These are phyloP conservation scores for Torymus aiolomorphi DNA, from an alignment of 2,888 invertebrate species.

Conservation along the genomic window DNA sequence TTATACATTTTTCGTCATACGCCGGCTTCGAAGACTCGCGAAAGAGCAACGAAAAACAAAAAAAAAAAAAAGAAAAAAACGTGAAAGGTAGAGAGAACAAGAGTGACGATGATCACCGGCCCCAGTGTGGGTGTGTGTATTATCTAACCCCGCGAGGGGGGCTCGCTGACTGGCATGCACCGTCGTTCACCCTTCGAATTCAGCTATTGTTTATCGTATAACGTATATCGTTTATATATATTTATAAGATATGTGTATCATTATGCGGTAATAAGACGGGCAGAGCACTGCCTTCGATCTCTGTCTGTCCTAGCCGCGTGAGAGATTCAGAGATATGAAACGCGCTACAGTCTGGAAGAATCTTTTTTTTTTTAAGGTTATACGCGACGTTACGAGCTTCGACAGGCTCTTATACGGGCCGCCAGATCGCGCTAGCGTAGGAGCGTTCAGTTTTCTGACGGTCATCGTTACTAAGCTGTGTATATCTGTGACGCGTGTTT, in stretches of 20 bases:
- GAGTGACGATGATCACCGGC: slow-evolving; percentile 47
- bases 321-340: too few species aligned
- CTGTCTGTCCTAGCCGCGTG: neutral
- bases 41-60: slow-evolving; percentile 10
- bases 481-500: too few species aligned
- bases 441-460: too few species aligned
- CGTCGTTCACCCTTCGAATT: slow-evolving; percentile 46
- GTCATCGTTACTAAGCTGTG: too few species aligned
- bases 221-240: slow-evolving; percentile 8
- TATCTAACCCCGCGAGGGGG: slow-evolving; percentile 4
- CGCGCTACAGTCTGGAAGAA: too few species aligned
- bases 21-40: slow-evolving; percentile 22
- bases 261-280: neutral
- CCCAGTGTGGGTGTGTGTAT: neutral
- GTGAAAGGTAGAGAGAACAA: slow-evolving; percentile 30
- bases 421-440: too few species aligned
- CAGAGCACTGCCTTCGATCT: neutral
- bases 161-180: slow-evolving; percentile 48
- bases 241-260: slow-evolving; percentile 9
- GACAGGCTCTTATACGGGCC: too few species aligned
- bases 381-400: too few species aligned
- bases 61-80: neutral
- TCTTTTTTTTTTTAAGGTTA: too few species aligned
- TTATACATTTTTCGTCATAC: too few species aligned
- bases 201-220: slow-evolving; percentile 13